Percentiles rank a stretch among this genome's conserved stretches.
phyloP scores from a whole-genome alignment of 1,140 invertebrate species.

The Aphelenchoides fujianensis region DNA sequence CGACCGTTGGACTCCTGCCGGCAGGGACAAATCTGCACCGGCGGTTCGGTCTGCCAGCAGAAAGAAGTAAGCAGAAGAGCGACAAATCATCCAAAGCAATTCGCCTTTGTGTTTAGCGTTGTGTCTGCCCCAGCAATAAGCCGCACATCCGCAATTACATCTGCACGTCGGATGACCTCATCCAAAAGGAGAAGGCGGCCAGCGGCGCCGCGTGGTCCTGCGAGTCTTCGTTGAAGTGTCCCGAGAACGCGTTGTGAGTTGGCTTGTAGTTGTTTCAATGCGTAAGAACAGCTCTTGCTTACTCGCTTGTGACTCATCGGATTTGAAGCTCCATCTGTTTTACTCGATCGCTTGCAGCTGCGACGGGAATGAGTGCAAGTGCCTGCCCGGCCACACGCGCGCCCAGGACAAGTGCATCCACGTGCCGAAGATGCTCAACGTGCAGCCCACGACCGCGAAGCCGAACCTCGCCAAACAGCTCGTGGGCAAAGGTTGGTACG shows the following conservation, averaged over 20 bases:
- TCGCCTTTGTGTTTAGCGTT: constrained; percentile 51
- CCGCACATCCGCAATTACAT: constrained; percentile 50
- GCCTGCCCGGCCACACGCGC: not conserved
- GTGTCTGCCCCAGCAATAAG: constrained; percentile 50
- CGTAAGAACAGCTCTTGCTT: too few relatives aligned
- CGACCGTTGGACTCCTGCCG: constrained; percentile 49
- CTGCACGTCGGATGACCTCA: constrained; percentile 40
- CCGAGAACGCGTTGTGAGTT: constrained; percentile 48
- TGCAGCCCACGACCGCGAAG: not conserved
- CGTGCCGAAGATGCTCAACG: constrained; percentile 4
- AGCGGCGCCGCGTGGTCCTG: constrained; percentile 44
- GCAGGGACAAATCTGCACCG: constrained; percentile 50
- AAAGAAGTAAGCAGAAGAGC: constrained; percentile 17
- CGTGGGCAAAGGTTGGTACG: not conserved
- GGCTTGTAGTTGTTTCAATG: not conserved
- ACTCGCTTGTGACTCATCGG: too few relatives aligned
- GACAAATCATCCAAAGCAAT: constrained; percentile 15
- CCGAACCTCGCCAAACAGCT: not conserved
- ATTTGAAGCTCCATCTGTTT: too few relatives aligned
- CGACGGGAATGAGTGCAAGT: constrained; percentile 15
- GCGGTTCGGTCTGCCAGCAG: constrained; percentile 47
- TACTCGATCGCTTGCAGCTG: constrained; percentile 19
- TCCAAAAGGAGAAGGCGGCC: not conserved
- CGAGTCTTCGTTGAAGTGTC: constrained; percentile 41
- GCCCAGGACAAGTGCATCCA: constrained; percentile 4